Evolutionary conservation across 2,113 vertebrate genomes (phyloP), one percentile per base, ranked within the genome.

Genomic region (Ranitomeya variabilis): DNA sequence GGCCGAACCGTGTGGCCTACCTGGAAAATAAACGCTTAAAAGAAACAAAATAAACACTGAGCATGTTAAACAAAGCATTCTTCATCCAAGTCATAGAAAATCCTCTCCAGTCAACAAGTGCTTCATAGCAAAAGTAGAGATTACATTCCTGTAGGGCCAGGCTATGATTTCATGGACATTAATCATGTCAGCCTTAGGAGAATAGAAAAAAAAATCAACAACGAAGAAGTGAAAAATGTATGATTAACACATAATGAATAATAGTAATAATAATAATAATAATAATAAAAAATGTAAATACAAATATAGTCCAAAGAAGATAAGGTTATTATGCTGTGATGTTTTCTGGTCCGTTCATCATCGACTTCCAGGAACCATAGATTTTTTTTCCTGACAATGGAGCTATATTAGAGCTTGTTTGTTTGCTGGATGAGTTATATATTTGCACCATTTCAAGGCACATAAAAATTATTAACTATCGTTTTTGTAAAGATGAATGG

Each of bases 11-110:
- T 66, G 71, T 78, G 87, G 87, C 55, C 87, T 79, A 79, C 76
- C 73, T 89, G 81, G 51, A 89, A 89, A 89, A 89, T 89, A 89
- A 89, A 85, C 87, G 23, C 14, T 31, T 31, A 37, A 51, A 85
- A 89, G 81, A 57, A 85, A 66, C 74, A 85, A 85, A 89, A 89
- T 89, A 89, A 89, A 89, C 87, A 78, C 23, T 55, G 60, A n/a
- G 23, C 76, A 85, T 85, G 87, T 89, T 89, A 79, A 79, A 89
- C 87, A 89, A 83, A 85, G 87, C 60, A 89, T 89, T 89, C 82
- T 69, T 89, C 87, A 79, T 89, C 23, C 60, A 57, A 60, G 45
- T 21, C 57, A 57, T 26, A 79, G 82, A 89, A 51, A 85, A 89
- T 37, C 81, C 52, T 69, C 59, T 85, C 73, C 64, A 59, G 59